These are phyloP conservation scores for Meloidogyne chitwoodi DNA, from an alignment of 1,140 invertebrate genomes.

Conservation along the genomic window DNA sequence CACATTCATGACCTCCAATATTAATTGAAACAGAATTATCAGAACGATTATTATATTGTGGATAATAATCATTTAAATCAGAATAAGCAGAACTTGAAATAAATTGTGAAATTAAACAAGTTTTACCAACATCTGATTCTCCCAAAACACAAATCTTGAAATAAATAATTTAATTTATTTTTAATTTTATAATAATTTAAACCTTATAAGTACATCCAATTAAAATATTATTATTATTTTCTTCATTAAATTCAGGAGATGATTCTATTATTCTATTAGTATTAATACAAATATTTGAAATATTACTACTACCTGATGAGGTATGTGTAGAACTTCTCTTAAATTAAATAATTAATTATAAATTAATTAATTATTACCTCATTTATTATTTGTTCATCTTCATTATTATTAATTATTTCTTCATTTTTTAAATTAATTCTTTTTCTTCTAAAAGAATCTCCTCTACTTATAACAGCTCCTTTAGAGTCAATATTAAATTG, in stretches of 20 bases:
- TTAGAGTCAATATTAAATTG: slow-evolving; percentile 52
- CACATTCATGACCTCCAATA: slow-evolving; percentile 46
- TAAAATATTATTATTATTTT: neutral
- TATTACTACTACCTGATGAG: neutral
- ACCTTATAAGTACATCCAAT: neutral
- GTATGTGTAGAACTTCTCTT: neutral
- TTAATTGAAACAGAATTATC: slow-evolving; percentile 35
- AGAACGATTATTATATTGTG: neutral
- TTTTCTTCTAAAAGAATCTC: slow-evolving; percentile 49
- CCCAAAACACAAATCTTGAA: slow-evolving; percentile 45
- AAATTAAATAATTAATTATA: neutral
- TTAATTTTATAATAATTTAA: too few relatives aligned
- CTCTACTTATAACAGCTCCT: slow-evolving; percentile 45
- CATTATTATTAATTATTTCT: neutral
- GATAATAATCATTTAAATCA: slow-evolving; percentile 6
- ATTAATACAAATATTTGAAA: neutral
- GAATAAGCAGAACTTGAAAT: slow-evolving; percentile 16
- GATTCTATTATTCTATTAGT: neutral
- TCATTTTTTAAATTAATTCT: neutral
- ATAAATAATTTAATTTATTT: neutral
- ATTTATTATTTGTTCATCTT: neutral
- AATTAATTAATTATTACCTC: neutral
- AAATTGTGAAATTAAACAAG: slow-evolving; percentile 41
- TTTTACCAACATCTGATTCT: slow-evolving; percentile 37
- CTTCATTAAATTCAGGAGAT: neutral